Evolutionary conservation across 2,113 vertebrate genomes (phyloP).

Genomic region (Pelobates fuscus): DNA sequence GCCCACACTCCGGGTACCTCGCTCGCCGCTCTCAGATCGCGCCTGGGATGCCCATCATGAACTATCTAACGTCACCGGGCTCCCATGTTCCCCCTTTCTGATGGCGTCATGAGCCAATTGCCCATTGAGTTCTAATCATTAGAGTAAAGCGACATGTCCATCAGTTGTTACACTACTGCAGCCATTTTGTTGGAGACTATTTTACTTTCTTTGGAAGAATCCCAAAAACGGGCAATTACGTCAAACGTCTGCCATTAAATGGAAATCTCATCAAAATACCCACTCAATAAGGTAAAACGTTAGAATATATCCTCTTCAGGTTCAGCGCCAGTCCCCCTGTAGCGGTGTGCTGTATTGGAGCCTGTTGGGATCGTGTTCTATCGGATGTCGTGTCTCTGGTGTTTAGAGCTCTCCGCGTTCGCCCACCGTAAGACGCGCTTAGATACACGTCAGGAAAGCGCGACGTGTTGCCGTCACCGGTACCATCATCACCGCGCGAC

Average conservation of each 20-base stretch:
- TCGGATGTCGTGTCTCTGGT: background rate
- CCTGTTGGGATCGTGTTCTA: too few relatives aligned
- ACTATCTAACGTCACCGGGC: background rate
- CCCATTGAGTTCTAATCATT: background rate
- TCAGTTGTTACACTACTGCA: background rate
- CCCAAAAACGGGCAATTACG: too few relatives aligned
- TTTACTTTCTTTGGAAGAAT: rapidly evolving
- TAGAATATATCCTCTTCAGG: too few relatives aligned
- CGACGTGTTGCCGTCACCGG: too few relatives aligned
- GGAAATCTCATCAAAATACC: too few relatives aligned
- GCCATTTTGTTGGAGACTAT: conserved; percentile 13
- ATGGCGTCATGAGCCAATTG: conserved; percentile 26
- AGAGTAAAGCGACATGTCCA: background rate
- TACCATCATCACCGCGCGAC: background rate
- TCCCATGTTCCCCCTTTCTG: conserved; percentile 32
- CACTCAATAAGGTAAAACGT: too few relatives aligned
- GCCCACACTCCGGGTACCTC: too few relatives aligned
- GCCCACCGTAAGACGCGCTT: too few relatives aligned
- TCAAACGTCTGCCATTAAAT: too few relatives aligned
- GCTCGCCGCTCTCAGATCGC: background rate
- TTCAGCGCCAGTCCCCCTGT: too few relatives aligned
- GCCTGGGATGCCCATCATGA: background rate
- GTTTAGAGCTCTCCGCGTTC: too few relatives aligned
- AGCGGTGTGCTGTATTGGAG: too few relatives aligned
- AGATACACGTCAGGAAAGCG: background rate